Percentiles rank a stretch among this genome's conserved stretches.
These are phyloP conservation scores for Aphyosemion australe DNA, from an alignment of 2,113 vertebrate genomes.

Conservation along the genomic window DNA sequence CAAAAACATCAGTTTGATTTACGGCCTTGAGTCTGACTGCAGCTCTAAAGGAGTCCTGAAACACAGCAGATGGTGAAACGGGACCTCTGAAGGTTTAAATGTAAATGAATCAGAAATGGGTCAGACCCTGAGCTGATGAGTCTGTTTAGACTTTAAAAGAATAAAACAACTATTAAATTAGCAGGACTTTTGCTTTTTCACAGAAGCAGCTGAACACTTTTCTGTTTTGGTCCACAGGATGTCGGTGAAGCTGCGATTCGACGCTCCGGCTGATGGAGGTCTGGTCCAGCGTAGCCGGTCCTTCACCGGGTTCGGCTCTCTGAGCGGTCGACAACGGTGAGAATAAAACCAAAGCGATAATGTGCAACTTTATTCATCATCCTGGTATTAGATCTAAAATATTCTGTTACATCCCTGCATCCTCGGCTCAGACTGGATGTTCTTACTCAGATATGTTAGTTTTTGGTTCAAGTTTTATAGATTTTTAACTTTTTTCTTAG, in stretches of 20 bases:
- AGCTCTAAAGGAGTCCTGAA: not conserved
- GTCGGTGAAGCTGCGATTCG: conserved; percentile 81
- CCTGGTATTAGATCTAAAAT: no score
- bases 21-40: not conserved
- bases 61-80: not conserved
- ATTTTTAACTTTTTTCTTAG: no score
- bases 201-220: not conserved
- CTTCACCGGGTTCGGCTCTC: conserved; percentile 76
- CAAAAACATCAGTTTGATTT: not conserved
- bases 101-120: no score
- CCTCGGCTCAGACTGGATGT: no score
- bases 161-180: no score
- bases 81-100: no score
- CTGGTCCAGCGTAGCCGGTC: conserved; percentile 75
- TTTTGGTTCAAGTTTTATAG: no score
- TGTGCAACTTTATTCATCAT: no score
- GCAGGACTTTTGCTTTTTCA: not conserved
- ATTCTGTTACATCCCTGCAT: no score
- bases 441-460: no score
- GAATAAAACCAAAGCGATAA: not conserved
- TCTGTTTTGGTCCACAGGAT: conserved; percentile 55
- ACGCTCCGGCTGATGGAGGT: conserved; percentile 68
- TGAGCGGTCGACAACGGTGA: conserved; percentile 70
- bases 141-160: no score
- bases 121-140: not conserved